Percentiles rank a stretch among this genome's conserved stretches.
phyloP scores from a whole-genome alignment of 2,888 invertebrate species.

The Eilema caniola region DNA sequence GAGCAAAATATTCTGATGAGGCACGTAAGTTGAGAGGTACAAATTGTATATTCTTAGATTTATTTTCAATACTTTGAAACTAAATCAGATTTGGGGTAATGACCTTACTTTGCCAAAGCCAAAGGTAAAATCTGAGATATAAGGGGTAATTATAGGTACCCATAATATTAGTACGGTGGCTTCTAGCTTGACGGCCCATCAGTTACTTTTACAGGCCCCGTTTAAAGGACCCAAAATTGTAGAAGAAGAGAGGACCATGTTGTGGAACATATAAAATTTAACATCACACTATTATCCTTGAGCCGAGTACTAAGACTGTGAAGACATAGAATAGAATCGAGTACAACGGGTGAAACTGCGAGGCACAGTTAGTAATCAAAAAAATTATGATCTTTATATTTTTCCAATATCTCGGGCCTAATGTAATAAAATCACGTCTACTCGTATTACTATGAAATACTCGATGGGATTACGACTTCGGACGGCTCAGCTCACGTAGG shows the following conservation, averaged over 20 bases:
- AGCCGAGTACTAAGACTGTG: too few relatives aligned
- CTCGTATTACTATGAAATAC: background rate
- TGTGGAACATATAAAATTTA: too few relatives aligned
- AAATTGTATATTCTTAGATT: background rate
- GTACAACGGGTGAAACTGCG: background rate
- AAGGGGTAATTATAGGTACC: too few relatives aligned
- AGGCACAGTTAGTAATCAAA: background rate
- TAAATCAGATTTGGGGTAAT: background rate
- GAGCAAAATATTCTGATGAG: background rate
- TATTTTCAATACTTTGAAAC: background rate
- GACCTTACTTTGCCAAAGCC: background rate
- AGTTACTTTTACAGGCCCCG: too few relatives aligned
- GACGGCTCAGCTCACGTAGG: background rate
- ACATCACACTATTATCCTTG: too few relatives aligned
- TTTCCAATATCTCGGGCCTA: background rate
- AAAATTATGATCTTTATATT: background rate
- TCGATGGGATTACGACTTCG: background rate
- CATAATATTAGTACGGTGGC: too few relatives aligned
- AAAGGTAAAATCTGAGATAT: too few relatives aligned
- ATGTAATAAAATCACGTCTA: slow-evolving; percentile 1
- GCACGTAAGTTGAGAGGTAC: slow-evolving; percentile 1
- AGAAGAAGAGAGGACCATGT: too few relatives aligned
- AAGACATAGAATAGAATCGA: too few relatives aligned
- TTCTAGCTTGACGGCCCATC: too few relatives aligned
- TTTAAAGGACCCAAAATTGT: too few relatives aligned